Evolutionary conservation across 1,140 invertebrate species (phyloP), one percentile per base, ranked within the genome.

Genomic region (Camponotus floridanus): DNA sequence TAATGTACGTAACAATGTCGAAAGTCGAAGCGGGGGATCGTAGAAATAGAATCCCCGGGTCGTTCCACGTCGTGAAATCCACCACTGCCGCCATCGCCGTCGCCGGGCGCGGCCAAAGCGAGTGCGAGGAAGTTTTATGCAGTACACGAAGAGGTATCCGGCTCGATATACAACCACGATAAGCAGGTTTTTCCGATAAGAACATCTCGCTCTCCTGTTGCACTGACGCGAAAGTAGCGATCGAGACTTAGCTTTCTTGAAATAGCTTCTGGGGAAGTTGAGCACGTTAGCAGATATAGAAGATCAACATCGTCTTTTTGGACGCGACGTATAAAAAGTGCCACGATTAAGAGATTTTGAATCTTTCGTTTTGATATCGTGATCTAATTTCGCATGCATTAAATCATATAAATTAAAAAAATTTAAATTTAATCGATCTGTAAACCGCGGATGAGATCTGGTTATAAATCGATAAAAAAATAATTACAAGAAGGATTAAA

Each of bases 391-490:
- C 51, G n/a, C 0, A 11, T 8, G 79, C 33, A 36, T 55, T 33
- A 26, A 33, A 4, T 33, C 3, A n/a, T n/a, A n/a, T n/a, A n/a
- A n/a, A n/a, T n/a, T n/a, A n/a, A n/a, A n/a, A n/a, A n/a, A n/a
- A n/a, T n/a, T n/a, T n/a, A n/a, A n/a, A n/a, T 93, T 92, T 93
- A 92, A 93, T 93, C 92, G 92, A 93, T 93, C 90, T 88, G 89
- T 91, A 92, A 92, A 92, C 76, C 62, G 62, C n/a, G 64, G 57
- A 78, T 78, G 71, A 65, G 71, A 61, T 48, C 80, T 85, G 55
- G 88, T 85, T 79, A 26, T 26, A 76, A 89, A 85, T 87, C 79
- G 76, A 83, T 55, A 42, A 39, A 65, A 81, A 79, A 81, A 81
- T 81, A 70, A 79, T 79, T 70, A 70, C 78, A 31, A n/a, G 67